These are phyloP conservation scores for Eristalis pertinax DNA, from an alignment of 2,888 invertebrate species.

Conservation along the genomic window DNA sequence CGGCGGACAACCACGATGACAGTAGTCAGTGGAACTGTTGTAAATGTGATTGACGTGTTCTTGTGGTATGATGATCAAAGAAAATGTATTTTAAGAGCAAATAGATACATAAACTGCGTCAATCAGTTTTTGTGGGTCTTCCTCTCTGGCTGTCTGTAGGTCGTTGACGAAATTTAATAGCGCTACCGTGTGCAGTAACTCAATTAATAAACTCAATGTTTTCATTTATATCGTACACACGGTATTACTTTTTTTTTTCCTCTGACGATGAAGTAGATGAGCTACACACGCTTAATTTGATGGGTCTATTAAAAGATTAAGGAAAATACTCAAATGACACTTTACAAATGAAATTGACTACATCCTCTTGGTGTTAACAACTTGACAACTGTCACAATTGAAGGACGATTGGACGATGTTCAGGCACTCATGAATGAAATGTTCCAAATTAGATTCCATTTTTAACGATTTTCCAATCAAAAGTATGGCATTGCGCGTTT, in stretches of 20 bases:
- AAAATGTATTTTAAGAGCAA: slow-evolving; percentile 5
- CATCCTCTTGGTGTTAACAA: background rate
- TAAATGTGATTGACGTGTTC: slow-evolving; percentile 58
- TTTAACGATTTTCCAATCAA: background rate
- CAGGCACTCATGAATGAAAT: background rate
- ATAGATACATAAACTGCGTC: slow-evolving; percentile 30
- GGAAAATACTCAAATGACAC: background rate
- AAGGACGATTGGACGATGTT: background rate
- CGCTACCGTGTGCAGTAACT: slow-evolving; percentile 32
- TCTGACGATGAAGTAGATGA: background rate
- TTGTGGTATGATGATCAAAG: slow-evolving; percentile 44
- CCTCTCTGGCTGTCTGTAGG: background rate
- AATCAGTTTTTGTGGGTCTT: slow-evolving; percentile 22
- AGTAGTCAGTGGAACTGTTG: slow-evolving; percentile 32
- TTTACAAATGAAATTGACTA: background rate
- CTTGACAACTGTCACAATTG: background rate
- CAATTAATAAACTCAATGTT: slow-evolving; percentile 10
- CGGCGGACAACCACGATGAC: slow-evolving; percentile 9
- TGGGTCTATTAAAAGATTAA: background rate
- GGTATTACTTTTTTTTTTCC: background rate
- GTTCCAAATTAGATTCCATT: background rate
- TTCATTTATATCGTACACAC: background rate
- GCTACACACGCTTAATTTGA: slow-evolving; percentile 8
- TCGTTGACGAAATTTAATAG: slow-evolving; percentile 34
- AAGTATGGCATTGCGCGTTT: background rate